Evolutionary conservation across 2,888 invertebrate genomes (phyloP).

Genomic region (Trissonchulus sp.): DNA sequence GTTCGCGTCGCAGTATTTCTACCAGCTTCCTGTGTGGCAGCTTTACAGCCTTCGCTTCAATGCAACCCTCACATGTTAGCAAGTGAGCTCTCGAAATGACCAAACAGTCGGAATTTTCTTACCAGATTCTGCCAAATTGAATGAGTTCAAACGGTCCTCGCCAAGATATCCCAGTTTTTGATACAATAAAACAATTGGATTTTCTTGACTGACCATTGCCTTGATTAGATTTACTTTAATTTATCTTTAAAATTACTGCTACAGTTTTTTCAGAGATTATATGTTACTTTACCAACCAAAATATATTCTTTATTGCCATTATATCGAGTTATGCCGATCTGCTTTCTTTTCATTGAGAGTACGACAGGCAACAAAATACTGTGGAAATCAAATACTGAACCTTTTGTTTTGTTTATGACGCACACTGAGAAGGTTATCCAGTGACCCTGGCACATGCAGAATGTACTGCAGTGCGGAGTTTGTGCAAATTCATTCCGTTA

Average conservation of each 20-base stretch:
- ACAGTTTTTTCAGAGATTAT: neutral
- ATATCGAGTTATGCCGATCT: neutral
- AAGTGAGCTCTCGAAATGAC: too few species aligned
- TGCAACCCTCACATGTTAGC: too few species aligned
- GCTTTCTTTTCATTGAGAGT: neutral
- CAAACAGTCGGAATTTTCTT: too few species aligned
- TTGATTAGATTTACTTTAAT: neutral
- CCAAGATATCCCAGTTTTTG: neutral
- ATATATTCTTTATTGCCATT: constrained; percentile 9
- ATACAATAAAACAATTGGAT: neutral
- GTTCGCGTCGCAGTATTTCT: neutral
- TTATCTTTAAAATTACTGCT: neutral
- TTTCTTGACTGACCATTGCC: constrained; percentile 4
- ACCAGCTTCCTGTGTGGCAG: too few species aligned
- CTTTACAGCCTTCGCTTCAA: too few species aligned
- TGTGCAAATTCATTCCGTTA: neutral
- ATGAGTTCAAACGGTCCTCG: neutral
- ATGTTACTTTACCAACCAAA: neutral
- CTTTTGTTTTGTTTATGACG: neutral
- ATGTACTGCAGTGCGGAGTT: neutral
- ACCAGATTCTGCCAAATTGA: too few species aligned
- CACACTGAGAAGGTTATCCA: neutral
- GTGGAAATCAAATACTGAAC: constrained; percentile 10
- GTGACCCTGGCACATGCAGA: constrained; percentile 4
- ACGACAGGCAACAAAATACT: neutral